Evolutionary conservation across 2,888 invertebrate genomes (phyloP), one percentile per base, ranked within the genome.

Genomic region (Capitulum mitella): DNA sequence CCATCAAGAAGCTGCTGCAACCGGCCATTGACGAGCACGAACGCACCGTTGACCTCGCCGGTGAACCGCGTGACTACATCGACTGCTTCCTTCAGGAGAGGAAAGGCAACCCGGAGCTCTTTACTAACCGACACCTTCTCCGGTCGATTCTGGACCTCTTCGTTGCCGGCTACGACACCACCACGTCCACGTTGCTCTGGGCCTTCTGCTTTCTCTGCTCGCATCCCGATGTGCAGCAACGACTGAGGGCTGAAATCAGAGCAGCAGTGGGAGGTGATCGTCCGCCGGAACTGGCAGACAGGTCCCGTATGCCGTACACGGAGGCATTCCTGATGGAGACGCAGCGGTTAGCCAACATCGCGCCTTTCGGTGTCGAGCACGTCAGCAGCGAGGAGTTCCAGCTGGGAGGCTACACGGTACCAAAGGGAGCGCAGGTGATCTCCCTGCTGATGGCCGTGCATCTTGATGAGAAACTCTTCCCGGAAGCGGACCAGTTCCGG

Each of bases 301-400:
- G 58, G 6, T 8, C 6, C 74, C 34, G 78, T 29, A 43, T 78
- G 75, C 78, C 64, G 43, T 78, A 75, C 75, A 51, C 74, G 12
- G 78, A 78, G 29, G 78, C 78, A 1, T 51, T 78, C 51, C 34
- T 78, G 3, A 51, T 78, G 74, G 78, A 78, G 46, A 51, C 74
- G 32, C 54, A 75, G 51, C 16, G 78, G 26, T 14, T 74, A 22
- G 54, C 34, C 8, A 54, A 74, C 8, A 19, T 78, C 29, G 48
- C 51, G 34, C 78, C 78, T 14, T 19, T 51, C 1, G 34, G 34
- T 12, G 14, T 78, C 12, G n/a, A 46, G 26, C 78, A 78, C 78
- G 3, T 29, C 12, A 46, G 32, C 14, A 75, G 51, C 8, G 43
- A 46, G 10, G 37, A 48, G 40, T 48, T 78, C 75, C 12, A n/a